Percentiles rank a stretch among this genome's conserved stretches.
These are phyloP conservation scores for Nesometra sesokonis DNA, from an alignment of 35 echinoderm and acorn worm species.

Conservation along the genomic window DNA sequence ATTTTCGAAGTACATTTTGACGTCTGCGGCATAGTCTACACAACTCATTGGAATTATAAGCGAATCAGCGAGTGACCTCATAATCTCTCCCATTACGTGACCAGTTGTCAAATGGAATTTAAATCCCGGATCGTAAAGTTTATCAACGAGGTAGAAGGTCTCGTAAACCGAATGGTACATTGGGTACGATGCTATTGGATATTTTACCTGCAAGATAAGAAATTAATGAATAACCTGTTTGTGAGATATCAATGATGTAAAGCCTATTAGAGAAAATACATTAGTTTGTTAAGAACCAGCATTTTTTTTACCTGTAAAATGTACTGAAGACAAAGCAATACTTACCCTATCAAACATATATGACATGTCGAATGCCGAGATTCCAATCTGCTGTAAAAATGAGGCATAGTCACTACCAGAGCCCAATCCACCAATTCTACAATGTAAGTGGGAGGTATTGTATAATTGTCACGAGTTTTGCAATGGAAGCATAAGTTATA, in stretches of 20 bases:
- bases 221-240: not conserved
- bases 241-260: no score
- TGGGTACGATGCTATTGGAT: constrained; percentile 54
- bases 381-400: constrained; percentile 65
- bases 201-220: constrained; percentile 11
- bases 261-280: no score
- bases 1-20: constrained; percentile 38
- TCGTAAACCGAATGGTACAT: constrained; percentile 90
- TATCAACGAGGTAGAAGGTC: constrained; percentile 61
- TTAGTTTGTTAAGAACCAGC: no score
- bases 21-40: constrained; percentile 28
- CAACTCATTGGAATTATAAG: constrained; percentile 49
- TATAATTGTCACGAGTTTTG: no score
- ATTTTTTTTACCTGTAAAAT: no score
- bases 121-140: constrained; percentile 47
- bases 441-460: not conserved
- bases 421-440: constrained; percentile 79
- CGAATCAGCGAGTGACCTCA: constrained; percentile 42
- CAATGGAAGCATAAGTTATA: no score
- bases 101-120: constrained; percentile 42
- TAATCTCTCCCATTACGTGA: constrained; percentile 42
- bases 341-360: constrained; percentile 65
- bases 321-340: no score
- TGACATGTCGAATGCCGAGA: constrained; percentile 59
- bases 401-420: constrained; percentile 90